Conservation (phyloP, 2,797 vertebrate genomes). For the Synaphobranchus kaupii region DNA sequence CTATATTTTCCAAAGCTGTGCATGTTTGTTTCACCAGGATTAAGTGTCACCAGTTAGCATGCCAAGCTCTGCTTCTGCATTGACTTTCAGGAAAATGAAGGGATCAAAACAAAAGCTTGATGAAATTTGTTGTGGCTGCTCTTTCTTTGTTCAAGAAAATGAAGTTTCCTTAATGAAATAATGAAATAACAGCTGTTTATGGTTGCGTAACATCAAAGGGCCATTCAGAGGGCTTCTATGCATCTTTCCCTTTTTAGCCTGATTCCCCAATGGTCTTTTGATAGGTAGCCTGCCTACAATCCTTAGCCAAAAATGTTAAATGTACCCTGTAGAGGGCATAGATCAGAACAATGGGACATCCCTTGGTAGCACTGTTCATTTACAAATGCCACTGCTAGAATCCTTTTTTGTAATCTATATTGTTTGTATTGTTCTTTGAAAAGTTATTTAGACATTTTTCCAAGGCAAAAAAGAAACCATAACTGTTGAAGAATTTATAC, state of each 20-base stretch:
- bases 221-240: slow-evolving; percentile 51
- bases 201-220: slow-evolving; percentile 52
- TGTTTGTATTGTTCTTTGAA: not conserved
- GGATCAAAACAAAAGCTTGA: slow-evolving; percentile 46
- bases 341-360: not conserved
- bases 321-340: not conserved
- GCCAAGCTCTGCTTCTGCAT: slow-evolving; percentile 49
- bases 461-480: not conserved
- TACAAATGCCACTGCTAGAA: not conserved
- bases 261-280: not conserved
- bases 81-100: slow-evolving; percentile 34
- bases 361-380: not conserved
- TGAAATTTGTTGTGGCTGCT: slow-evolving; percentile 41
- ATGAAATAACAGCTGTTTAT: slow-evolving; percentile 64
- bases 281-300: slow-evolving; percentile 8
- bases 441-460: not conserved
- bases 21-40: slow-evolving; percentile 54
- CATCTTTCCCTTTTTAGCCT: slow-evolving; percentile 56
- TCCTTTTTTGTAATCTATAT: not conserved
- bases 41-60: slow-evolving; percentile 47
- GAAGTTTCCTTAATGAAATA: slow-evolving; percentile 51
- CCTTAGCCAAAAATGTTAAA: not conserved
- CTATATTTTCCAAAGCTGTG: slow-evolving; percentile 65
- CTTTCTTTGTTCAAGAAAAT: slow-evolving; percentile 40
- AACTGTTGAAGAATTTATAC: not conserved